Evolutionary conservation across 2,113 vertebrate species (phyloP), one percentile per base, ranked within the genome.

Genomic region (Cinclus cinclus): DNA sequence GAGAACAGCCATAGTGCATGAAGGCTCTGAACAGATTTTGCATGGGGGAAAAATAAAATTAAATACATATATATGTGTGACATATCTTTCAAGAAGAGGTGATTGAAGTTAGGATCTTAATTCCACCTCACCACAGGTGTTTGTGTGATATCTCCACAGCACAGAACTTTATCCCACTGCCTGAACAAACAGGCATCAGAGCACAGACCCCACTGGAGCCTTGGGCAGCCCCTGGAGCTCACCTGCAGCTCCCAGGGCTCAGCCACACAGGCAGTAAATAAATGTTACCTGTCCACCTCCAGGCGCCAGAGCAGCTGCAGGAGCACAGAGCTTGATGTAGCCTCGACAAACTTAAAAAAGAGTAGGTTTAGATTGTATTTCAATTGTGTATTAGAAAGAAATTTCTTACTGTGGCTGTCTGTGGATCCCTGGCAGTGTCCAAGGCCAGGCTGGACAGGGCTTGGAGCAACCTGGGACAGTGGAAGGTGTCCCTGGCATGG

Each of bases 361-460:
- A 6, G 12, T 5, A 24, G 58, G 10, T 23, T 59, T 44, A 37
- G 31, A 13, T 0, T 50, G 27, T 8, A 11, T 50, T 65, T 44
- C 6, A 31, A 10, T 10, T 30, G 24, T 24, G 2, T 17, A 10
- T 31, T 18, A 6, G 47, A 58, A 35, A 55, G 6, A 15, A 47
- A 69, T 62, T 55, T n/a, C 22, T 69, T 13, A 15, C 21, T 83
- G 30, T 35, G 30, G 9, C 11, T 83, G 30, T 2, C 47, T 20
- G 35, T 37, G 35, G 14, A 12, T 31, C 30, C 47, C 70, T 76
- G 30, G 70, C 0, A 62, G 9, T 35, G 21, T 13, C 18, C 30
- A 2, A 76, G 47, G 6, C 11, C 30, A 31, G 30, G 24, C 0
- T 35, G 62, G 16, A 60, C 0, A 0, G 3, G 10, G 24, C 20